Conservation (phyloP, 2,888 invertebrate species). For the Epirrhoe tristata region DNA sequence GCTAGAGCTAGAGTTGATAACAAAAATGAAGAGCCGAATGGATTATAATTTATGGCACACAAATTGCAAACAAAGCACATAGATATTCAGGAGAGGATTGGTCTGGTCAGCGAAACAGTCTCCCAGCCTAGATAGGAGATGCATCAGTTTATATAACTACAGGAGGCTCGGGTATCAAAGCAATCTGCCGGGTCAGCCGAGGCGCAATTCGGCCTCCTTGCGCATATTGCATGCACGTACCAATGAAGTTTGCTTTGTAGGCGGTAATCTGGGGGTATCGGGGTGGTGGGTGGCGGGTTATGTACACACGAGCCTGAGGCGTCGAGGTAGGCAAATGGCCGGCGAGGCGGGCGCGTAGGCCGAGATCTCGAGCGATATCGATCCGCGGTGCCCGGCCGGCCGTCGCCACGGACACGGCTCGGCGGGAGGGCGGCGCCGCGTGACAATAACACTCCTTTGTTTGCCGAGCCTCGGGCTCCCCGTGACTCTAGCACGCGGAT, state of each 20-base stretch:
- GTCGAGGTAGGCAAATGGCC: constrained; percentile 85
- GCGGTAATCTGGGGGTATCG: constrained; percentile 84
- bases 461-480: constrained; percentile 61
- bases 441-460: constrained; percentile 84
- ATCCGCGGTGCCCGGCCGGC: constrained; percentile 76
- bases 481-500: constrained; percentile 36
- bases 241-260: constrained; percentile 86
- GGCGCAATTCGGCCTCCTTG: constrained; percentile 83
- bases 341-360: constrained; percentile 82
- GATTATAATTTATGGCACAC: constrained; percentile 18
- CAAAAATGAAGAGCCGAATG: not conserved
- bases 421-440: constrained; percentile 75
- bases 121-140: constrained; percentile 67
- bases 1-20: no score
- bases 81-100: constrained; percentile 45
- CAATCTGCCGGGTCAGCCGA: constrained; percentile 71
- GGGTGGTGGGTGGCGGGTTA: constrained; percentile 81
- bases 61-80: constrained; percentile 57
- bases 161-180: constrained; percentile 76
- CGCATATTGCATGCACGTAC: constrained; percentile 85
- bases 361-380: constrained; percentile 83
- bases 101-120: constrained; percentile 58
- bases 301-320: constrained; percentile 84
- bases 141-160: constrained; percentile 65
- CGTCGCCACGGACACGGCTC: constrained; percentile 76